Conservation (phyloP, 1,140 invertebrate genomes). For the Lethocerus indicus region DNA sequence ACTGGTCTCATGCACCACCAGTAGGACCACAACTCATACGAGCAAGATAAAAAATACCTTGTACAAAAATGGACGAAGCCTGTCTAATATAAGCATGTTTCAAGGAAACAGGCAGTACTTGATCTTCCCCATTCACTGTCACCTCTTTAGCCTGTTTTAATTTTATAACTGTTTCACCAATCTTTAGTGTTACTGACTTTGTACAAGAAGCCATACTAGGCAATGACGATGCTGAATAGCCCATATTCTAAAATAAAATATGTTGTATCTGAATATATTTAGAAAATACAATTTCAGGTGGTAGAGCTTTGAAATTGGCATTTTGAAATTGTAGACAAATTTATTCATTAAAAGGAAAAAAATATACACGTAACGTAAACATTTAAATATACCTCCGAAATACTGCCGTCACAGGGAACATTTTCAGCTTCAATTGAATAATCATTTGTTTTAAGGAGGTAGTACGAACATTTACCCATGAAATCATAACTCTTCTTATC, state of each 20-base stretch:
- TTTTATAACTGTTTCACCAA: slow-evolving; percentile 33
- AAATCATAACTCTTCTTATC: slow-evolving; percentile 72
- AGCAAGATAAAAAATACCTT: slow-evolving; percentile 26
- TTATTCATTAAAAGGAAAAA: background rate
- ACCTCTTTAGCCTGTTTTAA: slow-evolving; percentile 53
- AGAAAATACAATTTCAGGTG: background rate
- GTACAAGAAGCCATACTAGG: slow-evolving; percentile 54
- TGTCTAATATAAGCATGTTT: slow-evolving; percentile 31
- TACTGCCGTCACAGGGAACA: slow-evolving; percentile 55
- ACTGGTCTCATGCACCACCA: background rate
- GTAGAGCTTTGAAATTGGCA: background rate
- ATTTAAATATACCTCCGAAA: slow-evolving; percentile 39
- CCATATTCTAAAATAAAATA: slow-evolving; percentile 35
- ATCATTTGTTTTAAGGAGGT: slow-evolving; percentile 46
- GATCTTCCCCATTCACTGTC: slow-evolving; percentile 47
- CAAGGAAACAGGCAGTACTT: slow-evolving; percentile 43
- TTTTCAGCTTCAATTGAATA: slow-evolving; percentile 66
- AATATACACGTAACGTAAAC: background rate
- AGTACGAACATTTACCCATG: slow-evolving; percentile 77
- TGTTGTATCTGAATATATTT: background rate
- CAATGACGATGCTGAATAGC: slow-evolving; percentile 26
- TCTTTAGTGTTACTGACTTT: slow-evolving; percentile 49
- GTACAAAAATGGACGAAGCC: slow-evolving; percentile 57
- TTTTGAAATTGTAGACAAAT: slow-evolving; percentile 7
- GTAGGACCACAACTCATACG: background rate